Percentiles rank a stretch among this genome's conserved stretches.
Conservation (phyloP, 2,797 vertebrate genomes). For the Malacoraja senta region DNA sequence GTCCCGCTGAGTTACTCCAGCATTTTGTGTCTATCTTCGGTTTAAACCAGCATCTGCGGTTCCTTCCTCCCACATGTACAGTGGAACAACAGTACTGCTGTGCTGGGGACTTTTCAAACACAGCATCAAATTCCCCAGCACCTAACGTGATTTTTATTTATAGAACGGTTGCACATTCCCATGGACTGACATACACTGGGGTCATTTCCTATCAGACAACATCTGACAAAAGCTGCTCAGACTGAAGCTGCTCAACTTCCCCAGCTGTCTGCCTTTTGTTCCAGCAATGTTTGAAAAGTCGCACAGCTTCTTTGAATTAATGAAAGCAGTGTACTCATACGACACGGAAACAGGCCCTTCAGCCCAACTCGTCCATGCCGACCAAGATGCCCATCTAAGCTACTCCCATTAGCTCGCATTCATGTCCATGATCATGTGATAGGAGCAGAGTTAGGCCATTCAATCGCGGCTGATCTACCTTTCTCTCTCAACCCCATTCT, state of each 20-base stretch:
- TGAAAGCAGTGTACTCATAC: no score
- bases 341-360: no score
- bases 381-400: no score
- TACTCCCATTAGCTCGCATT: no score
- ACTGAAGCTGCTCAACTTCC: background rate
- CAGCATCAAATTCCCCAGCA: background rate
- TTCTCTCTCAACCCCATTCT: no score
- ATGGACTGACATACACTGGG: background rate
- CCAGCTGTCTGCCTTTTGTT: background rate
- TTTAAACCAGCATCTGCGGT: no score
- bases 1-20: no score
- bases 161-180: conserved; percentile 28
- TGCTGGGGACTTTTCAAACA: background rate
- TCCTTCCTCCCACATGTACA: background rate
- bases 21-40: no score
- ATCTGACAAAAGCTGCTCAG: background rate
- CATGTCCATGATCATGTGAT: no score
- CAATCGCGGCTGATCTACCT: no score
- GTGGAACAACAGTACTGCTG: background rate
- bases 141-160: conserved; percentile 3
- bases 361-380: no score
- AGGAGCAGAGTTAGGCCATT: no score
- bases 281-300: background rate
- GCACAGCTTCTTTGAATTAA: background rate
- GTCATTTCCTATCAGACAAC: background rate